Conservation (phyloP, 2,888 invertebrate species). For the Chirona hameri region DNA sequence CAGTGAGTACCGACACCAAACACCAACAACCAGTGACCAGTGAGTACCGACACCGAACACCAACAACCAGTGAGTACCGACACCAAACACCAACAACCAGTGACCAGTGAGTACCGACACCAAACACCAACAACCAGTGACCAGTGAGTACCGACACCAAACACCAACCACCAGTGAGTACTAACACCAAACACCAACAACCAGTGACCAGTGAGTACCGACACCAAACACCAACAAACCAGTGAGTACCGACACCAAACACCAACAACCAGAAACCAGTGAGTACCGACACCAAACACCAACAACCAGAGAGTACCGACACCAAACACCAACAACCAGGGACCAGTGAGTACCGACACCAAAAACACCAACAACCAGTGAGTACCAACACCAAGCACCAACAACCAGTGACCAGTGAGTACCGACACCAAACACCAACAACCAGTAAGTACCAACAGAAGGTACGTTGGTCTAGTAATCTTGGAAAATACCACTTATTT, state of each 20-base stretch:
- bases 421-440: neutral
- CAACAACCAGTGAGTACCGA: neutral
- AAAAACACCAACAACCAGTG: neutral
- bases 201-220: neutral
- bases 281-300: neutral
- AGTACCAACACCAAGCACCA: neutral
- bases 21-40: neutral
- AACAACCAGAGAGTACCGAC: neutral
- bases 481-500: too few relatives aligned
- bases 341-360: neutral
- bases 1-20: neutral
- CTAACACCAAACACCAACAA: constrained; percentile 36
- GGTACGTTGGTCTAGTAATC: too few relatives aligned
- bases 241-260: neutral
- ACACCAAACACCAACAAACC: neutral
- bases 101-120: constrained; percentile 65
- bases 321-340: neutral
- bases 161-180: constrained; percentile 57
- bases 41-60: neutral
- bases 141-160: constrained; percentile 48
- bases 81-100: neutral
- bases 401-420: neutral
- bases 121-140: constrained; percentile 95
- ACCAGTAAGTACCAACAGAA: too few relatives aligned
- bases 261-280: neutral